Conservation (phyloP, 2,888 invertebrate genomes). For the Phalangium opilio region DNA sequence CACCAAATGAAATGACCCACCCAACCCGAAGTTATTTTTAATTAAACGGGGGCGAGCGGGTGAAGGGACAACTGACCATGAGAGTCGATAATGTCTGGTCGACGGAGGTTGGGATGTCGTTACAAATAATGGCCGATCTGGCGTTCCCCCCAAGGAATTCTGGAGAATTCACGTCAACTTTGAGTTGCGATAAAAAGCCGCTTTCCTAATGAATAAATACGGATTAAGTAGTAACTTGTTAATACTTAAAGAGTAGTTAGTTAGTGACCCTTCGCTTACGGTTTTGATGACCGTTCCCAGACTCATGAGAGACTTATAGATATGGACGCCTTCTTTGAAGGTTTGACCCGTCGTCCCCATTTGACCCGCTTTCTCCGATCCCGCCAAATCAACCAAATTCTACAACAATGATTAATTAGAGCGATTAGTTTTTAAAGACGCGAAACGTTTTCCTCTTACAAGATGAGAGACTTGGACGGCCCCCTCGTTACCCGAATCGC, state of each 20-base stretch:
- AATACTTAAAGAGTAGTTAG: too few relatives aligned
- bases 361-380: constrained; percentile 65
- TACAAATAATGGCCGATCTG: constrained; percentile 69
- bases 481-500: too few relatives aligned
- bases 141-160: constrained; percentile 78
- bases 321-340: constrained; percentile 64
- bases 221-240: too few relatives aligned
- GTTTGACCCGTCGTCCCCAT: constrained; percentile 59
- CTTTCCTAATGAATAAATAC: too few relatives aligned
- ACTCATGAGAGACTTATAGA: constrained; percentile 54
- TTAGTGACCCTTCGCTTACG: constrained; percentile 45
- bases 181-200: constrained; percentile 58
- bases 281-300: constrained; percentile 66
- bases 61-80: constrained; percentile 31
- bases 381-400: constrained; percentile 80
- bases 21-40: too few relatives aligned
- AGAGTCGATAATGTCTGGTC: constrained; percentile 58
- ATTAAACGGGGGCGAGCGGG: too few relatives aligned
- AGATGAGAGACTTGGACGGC: too few relatives aligned
- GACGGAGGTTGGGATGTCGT: constrained; percentile 57
- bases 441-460: too few relatives aligned
- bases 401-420: constrained; percentile 12
- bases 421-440: not conserved
- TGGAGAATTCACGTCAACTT: constrained; percentile 71
- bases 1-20: not conserved